Percentiles rank a stretch among this genome's conserved stretches.
Conservation (phyloP, 2,888 invertebrate species). For the Hartigia nigra region DNA sequence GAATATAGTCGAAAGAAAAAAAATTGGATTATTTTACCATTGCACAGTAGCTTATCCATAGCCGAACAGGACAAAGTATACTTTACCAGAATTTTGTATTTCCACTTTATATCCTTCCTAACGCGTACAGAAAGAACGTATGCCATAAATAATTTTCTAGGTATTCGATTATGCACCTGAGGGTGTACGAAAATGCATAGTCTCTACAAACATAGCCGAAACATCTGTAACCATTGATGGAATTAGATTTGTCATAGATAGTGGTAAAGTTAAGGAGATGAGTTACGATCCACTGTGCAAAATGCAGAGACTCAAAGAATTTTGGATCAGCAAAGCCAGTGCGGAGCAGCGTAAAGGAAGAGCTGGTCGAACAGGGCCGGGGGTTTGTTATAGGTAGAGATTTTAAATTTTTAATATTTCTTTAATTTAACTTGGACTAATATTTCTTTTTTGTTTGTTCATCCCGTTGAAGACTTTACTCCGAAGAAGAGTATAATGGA, state of each 20-base stretch:
- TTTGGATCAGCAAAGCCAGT: constrained; percentile 97
- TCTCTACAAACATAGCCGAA: constrained; percentile 98
- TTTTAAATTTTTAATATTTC: not conserved
- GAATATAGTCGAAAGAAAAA: constrained; percentile 82
- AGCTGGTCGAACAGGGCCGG: constrained; percentile 95
- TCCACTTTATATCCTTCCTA: constrained; percentile 3
- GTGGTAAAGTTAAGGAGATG: constrained; percentile 98
- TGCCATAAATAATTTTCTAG: constrained; percentile 60
- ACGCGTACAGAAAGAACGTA: not conserved
- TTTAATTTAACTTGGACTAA: constrained; percentile 5
- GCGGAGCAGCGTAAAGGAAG: constrained; percentile 97
- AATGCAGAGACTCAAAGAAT: constrained; percentile 92
- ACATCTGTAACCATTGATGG: constrained; percentile 99
- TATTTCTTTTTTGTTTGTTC: constrained; percentile 6
- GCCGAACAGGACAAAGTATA: constrained; percentile 94
- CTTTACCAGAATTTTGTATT: constrained; percentile 1
- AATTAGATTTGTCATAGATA: constrained; percentile 95
- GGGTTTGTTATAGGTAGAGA: constrained; percentile 80
- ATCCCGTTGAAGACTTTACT: constrained; percentile 75
- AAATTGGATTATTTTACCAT: constrained; percentile 91
- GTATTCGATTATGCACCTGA: constrained; percentile 96
- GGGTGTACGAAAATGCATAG: constrained; percentile 94
- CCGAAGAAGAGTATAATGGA: constrained; percentile 82
- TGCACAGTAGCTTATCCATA: constrained; percentile 93
- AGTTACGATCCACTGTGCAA: constrained; percentile 91